Percentiles rank a stretch among this genome's conserved stretches.
These are phyloP conservation scores for Tragelaphus imberbis DNA, from an alignment of 2,113 vertebrate genomes.

Conservation along the genomic window DNA sequence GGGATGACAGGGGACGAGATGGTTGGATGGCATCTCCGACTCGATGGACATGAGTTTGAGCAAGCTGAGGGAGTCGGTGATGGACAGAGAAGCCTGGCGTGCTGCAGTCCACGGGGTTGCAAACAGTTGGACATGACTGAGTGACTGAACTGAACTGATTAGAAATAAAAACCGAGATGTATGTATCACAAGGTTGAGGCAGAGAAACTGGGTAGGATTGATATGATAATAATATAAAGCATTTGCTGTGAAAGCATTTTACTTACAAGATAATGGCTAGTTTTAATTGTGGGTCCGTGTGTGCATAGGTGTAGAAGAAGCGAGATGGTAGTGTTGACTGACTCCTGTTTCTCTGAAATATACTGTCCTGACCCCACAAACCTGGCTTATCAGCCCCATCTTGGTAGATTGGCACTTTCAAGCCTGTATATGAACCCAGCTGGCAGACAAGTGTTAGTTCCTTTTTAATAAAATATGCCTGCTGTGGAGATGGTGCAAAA, in stretches of 20 bases:
- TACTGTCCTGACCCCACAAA: background rate
- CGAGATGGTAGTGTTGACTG: background rate
- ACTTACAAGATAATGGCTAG: background rate
- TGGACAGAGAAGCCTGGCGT: background rate
- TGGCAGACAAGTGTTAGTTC: background rate
- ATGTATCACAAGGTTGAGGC: background rate
- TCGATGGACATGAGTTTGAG: background rate
- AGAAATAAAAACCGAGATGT: slow-evolving; percentile 25
- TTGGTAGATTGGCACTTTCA: background rate
- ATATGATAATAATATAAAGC: background rate
- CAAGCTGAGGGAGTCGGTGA: accelerated
- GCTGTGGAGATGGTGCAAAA: background rate
- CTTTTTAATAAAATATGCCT: background rate
- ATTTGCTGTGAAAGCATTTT: background rate
- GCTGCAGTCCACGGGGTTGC: background rate
- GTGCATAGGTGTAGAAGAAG: accelerated
- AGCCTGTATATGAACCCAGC: background rate
- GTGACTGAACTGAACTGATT: background rate
- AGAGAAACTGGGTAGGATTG: background rate
- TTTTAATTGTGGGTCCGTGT: background rate
- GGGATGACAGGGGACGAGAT: background rate
- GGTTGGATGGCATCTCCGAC: background rate
- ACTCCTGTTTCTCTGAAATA: background rate
- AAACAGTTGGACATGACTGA: background rate
- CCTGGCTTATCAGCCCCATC: background rate